Evolutionary conservation across 2,797 vertebrate species (phyloP), one percentile per base, ranked within the genome.

Genomic region (Chlorospingus semifuscus): DNA sequence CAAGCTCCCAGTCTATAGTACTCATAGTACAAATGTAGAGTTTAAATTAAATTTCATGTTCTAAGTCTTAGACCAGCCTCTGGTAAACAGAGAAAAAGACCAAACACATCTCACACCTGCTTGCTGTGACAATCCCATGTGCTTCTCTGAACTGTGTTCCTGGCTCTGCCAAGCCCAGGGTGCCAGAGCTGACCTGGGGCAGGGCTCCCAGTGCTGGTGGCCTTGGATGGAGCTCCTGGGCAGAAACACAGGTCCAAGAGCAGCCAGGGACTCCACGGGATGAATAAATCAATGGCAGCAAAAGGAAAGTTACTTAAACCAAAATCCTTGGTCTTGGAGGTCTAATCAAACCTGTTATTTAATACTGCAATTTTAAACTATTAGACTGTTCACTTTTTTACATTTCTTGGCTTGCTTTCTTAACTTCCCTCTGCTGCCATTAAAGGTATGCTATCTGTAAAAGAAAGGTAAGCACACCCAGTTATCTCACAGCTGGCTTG

Each of bases 171-270:
- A 64, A 46, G 30, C 0, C 19, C 36, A 29, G 29, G 32, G 8
- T 86, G 60, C 30, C 15, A 27, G 36, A 57, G 39, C 17, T 27
- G 41, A 12, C 41, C 27, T 24, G 37, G 16, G 46, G 17, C 18
- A 14, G 4, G 2, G 17, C 7, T 63, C 17, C 76, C 3, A 7
- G 14, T 8, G 36, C 34, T 0, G 1, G 15, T 15, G 5, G 27
- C 56, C 13, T 44, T 23, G 34, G 27, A 12, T 42, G 21, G 11
- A 57, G 17, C 6, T 71, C 20, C 41, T 26, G 37, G 34, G 30
- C 15, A 50, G 53, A 39, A 71, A 26, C 19, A 19, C 22, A 6
- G 15, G 1, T 36, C 14, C 49, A 46, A 37, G 37, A 60, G 22
- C 37, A 80, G 41, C 12, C 11, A 39, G 47, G 8, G 27, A n/a